Evolutionary conservation across 2,888 invertebrate genomes (phyloP), one percentile per base, ranked within the genome.

Genomic region (Bhutanitis thaidina): DNA sequence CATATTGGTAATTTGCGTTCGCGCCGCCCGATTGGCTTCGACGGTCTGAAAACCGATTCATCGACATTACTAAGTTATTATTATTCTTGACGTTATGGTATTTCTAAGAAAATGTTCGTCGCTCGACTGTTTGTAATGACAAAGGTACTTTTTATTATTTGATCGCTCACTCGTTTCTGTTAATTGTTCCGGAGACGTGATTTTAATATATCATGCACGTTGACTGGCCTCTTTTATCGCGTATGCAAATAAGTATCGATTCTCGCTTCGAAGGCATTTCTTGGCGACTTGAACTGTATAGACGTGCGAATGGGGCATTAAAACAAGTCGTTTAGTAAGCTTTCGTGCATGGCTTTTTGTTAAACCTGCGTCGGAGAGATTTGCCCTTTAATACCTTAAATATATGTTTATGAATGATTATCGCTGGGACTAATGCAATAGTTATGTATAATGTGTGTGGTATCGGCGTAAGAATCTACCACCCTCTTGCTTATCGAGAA

Each of bases 151-250:
- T 85, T 84, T 83, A 82, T 80, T 84, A 85, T 87, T 84, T 82
- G 82, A 87, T 87, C 79, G 78, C 70, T 77, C 71, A 78, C 74
- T 83, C 82, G 80, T 84, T 85, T 77, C 75, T 75, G 74, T 80
- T 82, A 84, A 86, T 86, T 86, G 86, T 85, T 79, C 74, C 76
- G 74, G 62, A 72, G 78, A 86, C 87, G 87, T 87, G 87, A 81
- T 86, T 86, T 86, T 86, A 84, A 87, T 87, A 84, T 80, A 86
- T 85, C 83, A 85, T 81, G 84, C 81, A 74, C 77, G 79, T 82
- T 77, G 78, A 67, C 71, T 77, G 74, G 73, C 57, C 70, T 74
- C 78, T 74, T 84, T 86, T 77, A 85, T 82, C 71, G 71, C 58
- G 66, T 81, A 86, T 83, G 86, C 77, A 78, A 87, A 88, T 86